Conservation (phyloP, 2,797 vertebrate species). For the Phylloscopus collybita region DNA sequence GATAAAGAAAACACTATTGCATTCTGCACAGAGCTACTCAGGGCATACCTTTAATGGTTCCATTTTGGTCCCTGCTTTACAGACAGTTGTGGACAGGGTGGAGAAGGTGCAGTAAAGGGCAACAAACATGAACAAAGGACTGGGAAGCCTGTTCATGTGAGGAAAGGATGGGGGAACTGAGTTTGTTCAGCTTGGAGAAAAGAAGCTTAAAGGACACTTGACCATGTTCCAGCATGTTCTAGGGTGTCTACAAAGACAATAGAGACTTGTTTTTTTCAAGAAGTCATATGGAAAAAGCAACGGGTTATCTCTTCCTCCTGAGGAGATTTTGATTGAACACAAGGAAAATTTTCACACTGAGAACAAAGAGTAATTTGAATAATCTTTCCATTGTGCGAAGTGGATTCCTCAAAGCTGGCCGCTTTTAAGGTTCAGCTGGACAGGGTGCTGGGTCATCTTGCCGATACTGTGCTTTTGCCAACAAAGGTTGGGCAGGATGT, state of each 20-base stretch:
- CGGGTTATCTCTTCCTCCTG: fast-evolving
- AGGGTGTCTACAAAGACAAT: neutral
- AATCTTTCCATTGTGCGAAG: neutral
- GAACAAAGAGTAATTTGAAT: neutral
- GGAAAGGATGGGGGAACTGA: neutral
- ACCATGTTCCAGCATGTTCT: neutral
- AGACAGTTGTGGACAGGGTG: neutral
- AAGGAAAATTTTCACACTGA: neutral
- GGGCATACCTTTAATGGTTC: neutral
- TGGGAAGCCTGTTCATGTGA: neutral
- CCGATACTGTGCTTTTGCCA: neutral
- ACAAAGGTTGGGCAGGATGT: neutral
- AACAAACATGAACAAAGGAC: neutral
- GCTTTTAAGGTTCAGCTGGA: neutral
- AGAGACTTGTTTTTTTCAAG: neutral
- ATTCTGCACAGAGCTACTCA: neutral
- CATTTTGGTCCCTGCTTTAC: neutral
- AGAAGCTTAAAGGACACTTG: neutral
- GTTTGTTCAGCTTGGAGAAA: neutral
- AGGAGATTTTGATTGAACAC: neutral
- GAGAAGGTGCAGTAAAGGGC: neutral
- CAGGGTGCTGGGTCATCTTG: neutral
- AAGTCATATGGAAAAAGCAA: neutral
- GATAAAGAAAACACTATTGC: neutral
- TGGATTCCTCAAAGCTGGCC: neutral